Conservation (phyloP, 2,888 invertebrate genomes). For the Caenorhabditis sp. region DNA sequence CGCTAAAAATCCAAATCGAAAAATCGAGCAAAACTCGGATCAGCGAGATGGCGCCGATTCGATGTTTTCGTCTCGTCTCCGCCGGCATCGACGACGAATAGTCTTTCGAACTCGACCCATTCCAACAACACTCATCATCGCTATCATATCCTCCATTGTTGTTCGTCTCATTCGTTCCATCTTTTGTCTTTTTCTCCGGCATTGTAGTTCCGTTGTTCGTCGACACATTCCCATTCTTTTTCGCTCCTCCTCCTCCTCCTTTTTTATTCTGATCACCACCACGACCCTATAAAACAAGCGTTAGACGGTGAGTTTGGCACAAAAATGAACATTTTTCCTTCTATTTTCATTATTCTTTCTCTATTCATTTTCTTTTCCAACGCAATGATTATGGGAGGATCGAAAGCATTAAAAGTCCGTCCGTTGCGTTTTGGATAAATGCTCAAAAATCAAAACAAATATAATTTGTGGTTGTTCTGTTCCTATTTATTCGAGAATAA, state of each 20-base stretch:
- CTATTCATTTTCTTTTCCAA: too few relatives aligned
- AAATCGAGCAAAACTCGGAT: slow-evolving; percentile 15
- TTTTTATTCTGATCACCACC: not conserved
- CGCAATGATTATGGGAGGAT: too few relatives aligned
- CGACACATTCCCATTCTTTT: not conserved
- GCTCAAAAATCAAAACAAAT: too few relatives aligned
- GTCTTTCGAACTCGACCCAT: not conserved
- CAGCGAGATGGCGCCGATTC: slow-evolving; percentile 18
- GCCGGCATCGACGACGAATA: not conserved
- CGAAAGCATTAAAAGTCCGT: too few relatives aligned
- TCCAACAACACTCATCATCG: slow-evolving; percentile 1
- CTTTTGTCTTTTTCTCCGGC: slow-evolving; percentile 1
- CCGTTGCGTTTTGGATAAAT: too few relatives aligned
- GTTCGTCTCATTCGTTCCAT: slow-evolving; percentile 9
- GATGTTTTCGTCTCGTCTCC: not conserved
- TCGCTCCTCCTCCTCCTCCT: not conserved
- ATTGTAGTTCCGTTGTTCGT: not conserved
- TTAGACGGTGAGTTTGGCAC: too few relatives aligned
- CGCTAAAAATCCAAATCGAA: slow-evolving; percentile 21
- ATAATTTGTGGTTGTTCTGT: too few relatives aligned
- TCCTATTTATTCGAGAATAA: too few relatives aligned
- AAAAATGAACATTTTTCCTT: too few relatives aligned
- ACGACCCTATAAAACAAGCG: too few relatives aligned
- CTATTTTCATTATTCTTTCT: too few relatives aligned
- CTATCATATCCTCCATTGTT: slow-evolving; percentile 7